Evolutionary conservation across 2,888 invertebrate species (phyloP).

Genomic region (Dryadula phaetusa): DNA sequence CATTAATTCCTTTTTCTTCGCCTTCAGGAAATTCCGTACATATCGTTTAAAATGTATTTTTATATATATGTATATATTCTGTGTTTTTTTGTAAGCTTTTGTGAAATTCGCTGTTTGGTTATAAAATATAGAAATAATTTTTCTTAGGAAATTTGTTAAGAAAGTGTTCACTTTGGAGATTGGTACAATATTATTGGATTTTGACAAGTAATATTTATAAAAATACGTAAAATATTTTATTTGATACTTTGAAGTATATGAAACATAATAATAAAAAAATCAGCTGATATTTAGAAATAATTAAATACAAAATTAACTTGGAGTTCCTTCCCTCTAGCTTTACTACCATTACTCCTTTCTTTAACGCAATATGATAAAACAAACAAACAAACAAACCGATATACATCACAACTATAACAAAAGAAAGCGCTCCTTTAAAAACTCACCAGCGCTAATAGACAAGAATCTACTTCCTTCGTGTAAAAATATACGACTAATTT

Average conservation of each 20-base stretch:
- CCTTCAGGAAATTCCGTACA: slow-evolving; percentile 31
- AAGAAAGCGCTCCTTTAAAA: slow-evolving; percentile 41
- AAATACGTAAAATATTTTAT: too few relatives aligned
- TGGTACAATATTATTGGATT: too few relatives aligned
- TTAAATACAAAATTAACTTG: too few relatives aligned
- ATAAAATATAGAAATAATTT: too few relatives aligned
- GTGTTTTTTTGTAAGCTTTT: not conserved
- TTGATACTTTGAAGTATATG: too few relatives aligned
- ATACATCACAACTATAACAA: slow-evolving; percentile 22
- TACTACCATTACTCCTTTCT: not conserved
- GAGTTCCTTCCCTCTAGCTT: too few relatives aligned
- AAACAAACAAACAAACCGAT: slow-evolving; percentile 13
- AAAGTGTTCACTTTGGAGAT: too few relatives aligned
- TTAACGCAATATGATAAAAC: not conserved
- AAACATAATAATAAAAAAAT: too few relatives aligned
- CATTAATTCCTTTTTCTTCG: slow-evolving; percentile 78
- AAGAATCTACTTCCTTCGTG: slow-evolving; percentile 24
- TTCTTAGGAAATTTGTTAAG: too few relatives aligned
- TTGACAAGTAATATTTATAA: too few relatives aligned
- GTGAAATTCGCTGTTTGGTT: not conserved
- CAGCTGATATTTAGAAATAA: not conserved
- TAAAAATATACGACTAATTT: slow-evolving; percentile 46
- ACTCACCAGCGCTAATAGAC: slow-evolving; percentile 39
- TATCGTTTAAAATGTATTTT: slow-evolving; percentile 33
- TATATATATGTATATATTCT: not conserved